Base-by-base conservation (phyloP, 1,140 invertebrate species). In the Pseudomyrmex concolor region DNA sequence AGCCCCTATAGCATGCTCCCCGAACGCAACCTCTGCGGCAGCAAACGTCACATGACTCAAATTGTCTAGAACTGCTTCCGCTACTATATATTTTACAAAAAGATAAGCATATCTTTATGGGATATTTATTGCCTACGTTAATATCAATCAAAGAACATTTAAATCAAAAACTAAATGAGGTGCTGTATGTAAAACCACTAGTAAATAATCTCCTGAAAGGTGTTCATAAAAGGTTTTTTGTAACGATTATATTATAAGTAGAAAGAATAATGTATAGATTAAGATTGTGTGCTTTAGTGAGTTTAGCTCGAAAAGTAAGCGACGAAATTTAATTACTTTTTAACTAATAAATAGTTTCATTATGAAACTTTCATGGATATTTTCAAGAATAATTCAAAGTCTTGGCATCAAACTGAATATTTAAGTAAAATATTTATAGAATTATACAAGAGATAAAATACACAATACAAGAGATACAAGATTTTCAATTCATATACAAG, bases 51-150 rank as follows among this genome's bases (percentile, higher is more conserved):
- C n/a, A n/a, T n/a, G n/a, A n/a, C n/a, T n/a, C n/a, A n/a, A n/a
- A n/a, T n/a, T n/a, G n/a, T n/a, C n/a, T n/a, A n/a, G n/a, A n/a
- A n/a, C n/a, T n/a, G n/a, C n/a, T n/a, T n/a, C n/a, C n/a, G n/a
- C n/a, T n/a, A n/a, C 45, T 85, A 34, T 57, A 82, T 63, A 74
- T 85, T 3, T 60, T 85, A 51, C 63, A 85, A 74, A 51, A 62
- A 73, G 76, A 81, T 7, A 78, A 78, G 72, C 45, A 85, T 57
- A 68, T 85, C 25, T 82, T 71, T 51, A 85, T 82, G 25, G 84
- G 77, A 60, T 85, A 85, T 62, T 74, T 85, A 74, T 43, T 84
- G 34, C 63, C 77, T 60, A 59, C 67, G 25, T 67, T 76, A 62
- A 0, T 83, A 57, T 76, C 72, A 34, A 77, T 84, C 19, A 17